Base-by-base conservation (phyloP, 1,140 invertebrate genomes). In the Notospermus geniculatus region DNA sequence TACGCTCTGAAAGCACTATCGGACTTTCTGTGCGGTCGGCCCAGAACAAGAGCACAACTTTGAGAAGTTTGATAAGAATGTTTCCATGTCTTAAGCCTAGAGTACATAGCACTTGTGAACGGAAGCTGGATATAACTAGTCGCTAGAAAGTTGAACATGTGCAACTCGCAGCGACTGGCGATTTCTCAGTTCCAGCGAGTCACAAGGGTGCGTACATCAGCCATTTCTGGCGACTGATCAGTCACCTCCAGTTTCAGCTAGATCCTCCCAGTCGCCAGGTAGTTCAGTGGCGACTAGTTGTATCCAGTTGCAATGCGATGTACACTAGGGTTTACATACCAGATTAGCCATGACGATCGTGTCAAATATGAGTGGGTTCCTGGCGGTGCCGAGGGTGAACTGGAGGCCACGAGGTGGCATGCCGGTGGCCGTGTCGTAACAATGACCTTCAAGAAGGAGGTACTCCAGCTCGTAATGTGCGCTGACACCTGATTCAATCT, bases 321-420 rank as follows among this genome's bases (percentile, higher is more conserved):
- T 36, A 4, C 32, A 15, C 32, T 36, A 36, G 15, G 32, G 32
- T 36, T 4, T 36, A 69, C 69, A 63, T 71, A 85, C 83, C 63
- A 99, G 85, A 84, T 99, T 99, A 1, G 97, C 96, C 97, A 99
- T 99, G 2, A 99, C 97, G 71, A 99, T 99, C 13, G 97, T 99
- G 80, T 99, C 97, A 59, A 93, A 89, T 53, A 88, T 84, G 2
- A 88, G 86, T 0, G 91, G 89, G 41, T 88, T 83, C 7, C 80
- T 86, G 28, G 90, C 86, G 0, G 92, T 93, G 29, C 95, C 95
- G n/a, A 99, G 82, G 25, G 91, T 91, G 62, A 99, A 90, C 83
- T 99, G 97, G 15, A 99, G 83, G 15, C 97, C 97, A 65, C 96
- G 84, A 0, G 97, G 97, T 13, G 96, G 95, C 71, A 93, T 93